phyloP scores from a whole-genome alignment of 35 echinoderm and acorn worm species.

The Lytechinus pictus region DNA sequence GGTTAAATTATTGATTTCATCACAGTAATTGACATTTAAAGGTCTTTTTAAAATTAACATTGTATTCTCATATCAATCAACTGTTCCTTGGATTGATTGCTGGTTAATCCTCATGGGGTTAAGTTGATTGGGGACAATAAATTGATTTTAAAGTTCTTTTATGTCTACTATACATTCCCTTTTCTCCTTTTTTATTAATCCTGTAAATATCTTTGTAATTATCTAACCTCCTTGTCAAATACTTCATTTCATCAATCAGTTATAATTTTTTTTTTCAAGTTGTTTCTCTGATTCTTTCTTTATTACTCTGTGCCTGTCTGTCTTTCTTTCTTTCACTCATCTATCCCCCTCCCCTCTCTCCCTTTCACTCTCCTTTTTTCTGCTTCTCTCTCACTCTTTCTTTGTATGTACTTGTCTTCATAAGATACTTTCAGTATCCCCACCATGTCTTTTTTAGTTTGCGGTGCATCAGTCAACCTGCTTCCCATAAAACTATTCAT shows the following conservation, averaged over 20 bases:
- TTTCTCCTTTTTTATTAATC: neutral
- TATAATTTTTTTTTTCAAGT: too few species aligned
- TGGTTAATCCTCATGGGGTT: neutral
- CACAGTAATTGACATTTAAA: neutral
- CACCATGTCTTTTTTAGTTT: neutral
- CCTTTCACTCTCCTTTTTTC: neutral
- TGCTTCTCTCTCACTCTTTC: neutral
- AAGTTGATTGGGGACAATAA: neutral
- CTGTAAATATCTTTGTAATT: neutral
- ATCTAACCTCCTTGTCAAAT: neutral
- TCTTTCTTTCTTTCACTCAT: neutral
- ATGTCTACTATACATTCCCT: neutral
- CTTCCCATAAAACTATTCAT: neutral
- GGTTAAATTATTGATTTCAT: neutral
- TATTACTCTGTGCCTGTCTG: neutral
- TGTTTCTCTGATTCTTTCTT: neutral
- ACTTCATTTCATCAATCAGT: too few species aligned
- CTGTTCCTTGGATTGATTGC: neutral
- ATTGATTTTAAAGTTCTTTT: neutral
- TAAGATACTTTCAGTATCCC: neutral
- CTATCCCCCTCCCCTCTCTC: neutral
- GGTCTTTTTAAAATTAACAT: neutral
- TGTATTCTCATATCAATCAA: neutral
- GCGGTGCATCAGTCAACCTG: slow-evolving; percentile 7
- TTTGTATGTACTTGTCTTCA: neutral